Evolutionary conservation across 2,113 vertebrate genomes (phyloP), one percentile per base, ranked within the genome.

Genomic region (Morphnarchus princeps): DNA sequence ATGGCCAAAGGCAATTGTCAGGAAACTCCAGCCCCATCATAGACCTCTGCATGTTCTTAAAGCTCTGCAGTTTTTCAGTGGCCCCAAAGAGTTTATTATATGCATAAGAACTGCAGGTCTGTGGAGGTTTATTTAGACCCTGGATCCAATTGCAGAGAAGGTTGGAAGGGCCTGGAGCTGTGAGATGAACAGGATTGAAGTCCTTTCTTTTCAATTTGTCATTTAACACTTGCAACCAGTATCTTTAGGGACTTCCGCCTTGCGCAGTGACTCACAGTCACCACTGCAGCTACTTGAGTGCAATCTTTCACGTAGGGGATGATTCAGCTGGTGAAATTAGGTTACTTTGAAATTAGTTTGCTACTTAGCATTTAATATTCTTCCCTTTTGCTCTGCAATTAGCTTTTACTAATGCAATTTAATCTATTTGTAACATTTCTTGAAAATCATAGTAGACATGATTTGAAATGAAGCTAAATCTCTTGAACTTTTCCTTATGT

Each of bases 401-500:
- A 97, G 92, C 82, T 98, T 95, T 88, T 70, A 73, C 90, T 97
- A 97, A 97, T 95, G 96, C 74, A 97, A 92, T 97, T 97, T 97
- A 97, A 97, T 97, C 87, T 94, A 94, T 97, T 95, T 96, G 84
- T 89, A 95, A 77, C 76, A 83, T 98, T 98, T 98, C 94, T 97
- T 66, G 71, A 98, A 97, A 97, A 97, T 97, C 95, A 95, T 89
- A 93, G 82, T 80, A 95, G 93, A 90, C 97, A 89, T 49, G 83
- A 97, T 97, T 97, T 97, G 95, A 98, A 97, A 97, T 91, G 90
- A 96, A 97, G 93, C 57, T 97, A 96, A 95, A 89, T 97, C 95
- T 98, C 97, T 95, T 97, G 83, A 98, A 97, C 97, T 97, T 98
- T 95, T 97, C 94, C 74, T 96, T 80, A 82, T 5, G 22, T 97